phyloP scores from a whole-genome alignment of 2,113 vertebrate species.

The Leiothrix lutea region DNA sequence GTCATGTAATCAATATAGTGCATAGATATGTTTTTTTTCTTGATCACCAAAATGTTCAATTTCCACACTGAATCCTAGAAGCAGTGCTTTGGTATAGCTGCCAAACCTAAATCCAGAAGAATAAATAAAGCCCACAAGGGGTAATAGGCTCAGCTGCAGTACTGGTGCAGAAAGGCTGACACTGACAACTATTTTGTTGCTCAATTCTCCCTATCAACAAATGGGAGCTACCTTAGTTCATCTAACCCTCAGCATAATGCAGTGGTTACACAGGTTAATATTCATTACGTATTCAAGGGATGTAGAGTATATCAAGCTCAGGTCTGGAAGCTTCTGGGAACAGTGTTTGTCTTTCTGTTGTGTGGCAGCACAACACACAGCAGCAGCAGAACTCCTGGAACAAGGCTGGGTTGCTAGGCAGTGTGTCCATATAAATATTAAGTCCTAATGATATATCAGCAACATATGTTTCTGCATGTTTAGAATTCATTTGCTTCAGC shows the following conservation, averaged over 20 bases:
- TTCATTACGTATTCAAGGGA: not conserved
- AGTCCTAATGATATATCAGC: not conserved
- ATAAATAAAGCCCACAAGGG: not conserved
- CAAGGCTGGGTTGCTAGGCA: conserved; percentile 4
- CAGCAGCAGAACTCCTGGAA: conserved; percentile 4
- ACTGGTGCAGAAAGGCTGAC: not conserved
- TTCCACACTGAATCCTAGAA: not conserved
- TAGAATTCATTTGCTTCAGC: conserved; percentile 5
- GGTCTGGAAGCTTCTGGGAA: not conserved
- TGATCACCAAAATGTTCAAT: not conserved
- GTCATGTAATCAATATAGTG: not conserved
- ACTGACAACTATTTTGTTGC: not conserved
- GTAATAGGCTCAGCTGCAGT: not conserved
- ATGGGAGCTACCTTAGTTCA: not conserved
- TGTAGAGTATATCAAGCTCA: not conserved
- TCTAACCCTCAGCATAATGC: not conserved
- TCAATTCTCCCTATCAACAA: not conserved
- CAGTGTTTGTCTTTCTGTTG: not conserved
- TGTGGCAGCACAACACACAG: not conserved
- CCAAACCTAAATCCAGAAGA: not conserved
- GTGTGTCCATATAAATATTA: not conserved
- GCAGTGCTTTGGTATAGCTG: not conserved
- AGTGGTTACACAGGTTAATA: not conserved
- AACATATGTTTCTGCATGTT: not conserved
- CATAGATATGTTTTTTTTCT: not conserved